Conservation (phyloP, 1,140 invertebrate species). For the Diachasmimorpha longicaudata region DNA sequence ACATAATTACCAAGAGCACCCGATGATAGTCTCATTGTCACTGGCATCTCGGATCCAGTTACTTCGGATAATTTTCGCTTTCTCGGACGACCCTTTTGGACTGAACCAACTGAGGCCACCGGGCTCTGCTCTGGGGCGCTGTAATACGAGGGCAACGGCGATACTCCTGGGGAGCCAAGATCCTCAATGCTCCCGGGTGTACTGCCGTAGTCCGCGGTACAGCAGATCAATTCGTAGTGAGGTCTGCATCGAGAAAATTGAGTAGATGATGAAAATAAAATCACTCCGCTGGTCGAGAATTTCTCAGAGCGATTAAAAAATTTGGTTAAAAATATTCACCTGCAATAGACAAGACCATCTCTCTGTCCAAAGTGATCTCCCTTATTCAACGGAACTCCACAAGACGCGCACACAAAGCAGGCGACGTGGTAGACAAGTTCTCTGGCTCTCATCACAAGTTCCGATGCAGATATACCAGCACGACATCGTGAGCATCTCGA, state of each 20-base stretch:
- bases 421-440: constrained; percentile 89
- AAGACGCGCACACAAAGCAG: constrained; percentile 89
- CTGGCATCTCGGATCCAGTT: constrained; percentile 67
- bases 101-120: constrained; percentile 59
- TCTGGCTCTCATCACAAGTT: constrained; percentile 89
- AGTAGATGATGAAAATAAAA: background rate
- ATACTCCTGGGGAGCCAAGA: constrained; percentile 65
- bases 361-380: constrained; percentile 91
- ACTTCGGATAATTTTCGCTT: constrained; percentile 75
- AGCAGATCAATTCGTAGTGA: constrained; percentile 71
- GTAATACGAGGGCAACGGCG: constrained; percentile 67
- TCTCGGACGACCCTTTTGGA: constrained; percentile 82
- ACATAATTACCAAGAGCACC: constrained; percentile 61
- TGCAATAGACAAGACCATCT: constrained; percentile 78
- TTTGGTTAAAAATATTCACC: constrained; percentile 63
- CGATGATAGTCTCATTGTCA: constrained; percentile 74
- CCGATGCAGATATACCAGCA: constrained; percentile 83
- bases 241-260: constrained; percentile 59
- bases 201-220: constrained; percentile 65
- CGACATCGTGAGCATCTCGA: constrained; percentile 85
- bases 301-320: no score
- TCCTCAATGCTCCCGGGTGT: constrained; percentile 67
- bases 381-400: constrained; percentile 77
- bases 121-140: constrained; percentile 63
- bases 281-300: no score